These are phyloP conservation scores for Drosophila seguyi DNA, from an alignment of 1,140 invertebrate species.

Conservation along the genomic window DNA sequence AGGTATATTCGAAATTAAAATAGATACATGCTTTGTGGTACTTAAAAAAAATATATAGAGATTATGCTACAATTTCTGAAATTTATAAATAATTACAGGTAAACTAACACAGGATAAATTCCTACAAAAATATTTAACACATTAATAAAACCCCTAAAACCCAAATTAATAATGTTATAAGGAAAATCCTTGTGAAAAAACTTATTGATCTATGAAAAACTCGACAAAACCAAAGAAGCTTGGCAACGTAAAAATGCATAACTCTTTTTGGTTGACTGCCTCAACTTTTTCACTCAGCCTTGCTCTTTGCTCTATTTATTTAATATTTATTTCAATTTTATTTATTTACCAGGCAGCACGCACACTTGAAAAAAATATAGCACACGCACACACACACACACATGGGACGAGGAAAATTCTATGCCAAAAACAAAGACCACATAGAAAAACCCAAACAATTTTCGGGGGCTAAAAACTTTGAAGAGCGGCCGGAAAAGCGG, in stretches of 20 bases:
- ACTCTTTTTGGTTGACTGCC: slow-evolving; percentile 53
- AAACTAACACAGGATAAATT: no score
- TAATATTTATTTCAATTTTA: slow-evolving; percentile 82
- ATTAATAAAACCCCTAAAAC: neutral
- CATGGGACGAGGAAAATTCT: slow-evolving; percentile 7
- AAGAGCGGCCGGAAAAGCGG: slow-evolving; percentile 43
- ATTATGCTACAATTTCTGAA: neutral
- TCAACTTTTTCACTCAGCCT: neutral
- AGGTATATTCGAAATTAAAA: neutral
- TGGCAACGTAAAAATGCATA: slow-evolving; percentile 37
- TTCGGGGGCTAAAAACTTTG: slow-evolving; percentile 34
- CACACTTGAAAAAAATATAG: slow-evolving; percentile 20
- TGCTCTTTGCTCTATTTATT: slow-evolving; percentile 67
- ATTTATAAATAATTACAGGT: neutral
- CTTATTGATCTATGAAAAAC: slow-evolving; percentile 16
- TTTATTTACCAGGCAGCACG: slow-evolving; percentile 64
- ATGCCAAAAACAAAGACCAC: slow-evolving; percentile 30
- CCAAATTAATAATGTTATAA: neutral
- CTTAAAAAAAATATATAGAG: neutral
- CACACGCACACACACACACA: slow-evolving; percentile 13
- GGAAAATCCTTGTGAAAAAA: neutral
- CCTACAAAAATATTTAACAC: no score
- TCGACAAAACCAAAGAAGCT: slow-evolving; percentile 4
- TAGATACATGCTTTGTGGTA: neutral
- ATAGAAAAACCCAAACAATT: slow-evolving; percentile 36